Evolutionary conservation across 2,113 vertebrate genomes (phyloP), one percentile per base, ranked within the genome.

Genomic region (Mastomys natalensis): DNA sequence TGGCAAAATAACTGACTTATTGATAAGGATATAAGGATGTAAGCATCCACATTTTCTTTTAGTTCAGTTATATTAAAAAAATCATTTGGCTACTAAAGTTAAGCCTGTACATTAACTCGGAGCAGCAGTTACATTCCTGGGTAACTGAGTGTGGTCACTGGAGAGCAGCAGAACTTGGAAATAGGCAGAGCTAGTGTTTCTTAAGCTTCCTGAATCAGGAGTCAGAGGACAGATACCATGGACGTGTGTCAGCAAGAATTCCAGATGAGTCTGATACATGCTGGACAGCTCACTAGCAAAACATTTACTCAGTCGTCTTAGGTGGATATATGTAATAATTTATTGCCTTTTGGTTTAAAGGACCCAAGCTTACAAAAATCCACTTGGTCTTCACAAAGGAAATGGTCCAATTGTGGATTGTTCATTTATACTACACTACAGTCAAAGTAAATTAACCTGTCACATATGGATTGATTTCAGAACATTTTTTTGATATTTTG

Each of bases 391-490:
- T 68, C 60, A 80, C 82, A 60, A 95, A 90, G 53, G 55, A 95
- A 73, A 43, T 22, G 37, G 13, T 60, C 60, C 85, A 77, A n/a
- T 53, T n/a, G 6, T 96, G 31, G 7, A 3, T 74, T 90, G 62
- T 66, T 95, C 48, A 60, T 85, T 34, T 90, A 29, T 62, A 43
- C 51, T 55, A 12, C 12, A 89, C 15, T 11, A 37, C 15, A 84
- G 11, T 96, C 81, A 77, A 91, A 92, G 88, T 84, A 58, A 92
- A 62, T 74, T 94, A 82, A 66, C 43, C 21, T 92, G 6, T 43
- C 89, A 29, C 60, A 31, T 76, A 16, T 34, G n/a, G 31, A 48
- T 77, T 84, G 58, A 53, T 94, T 64, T 74, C 51, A 94, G 55
- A 86, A 43, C 48, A 78, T 22, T 51, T 68, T 68, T 68, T 66